These are phyloP conservation scores for Takifugu rubripes DNA, from an alignment of 2,797 vertebrate genomes.

Conservation along the genomic window DNA sequence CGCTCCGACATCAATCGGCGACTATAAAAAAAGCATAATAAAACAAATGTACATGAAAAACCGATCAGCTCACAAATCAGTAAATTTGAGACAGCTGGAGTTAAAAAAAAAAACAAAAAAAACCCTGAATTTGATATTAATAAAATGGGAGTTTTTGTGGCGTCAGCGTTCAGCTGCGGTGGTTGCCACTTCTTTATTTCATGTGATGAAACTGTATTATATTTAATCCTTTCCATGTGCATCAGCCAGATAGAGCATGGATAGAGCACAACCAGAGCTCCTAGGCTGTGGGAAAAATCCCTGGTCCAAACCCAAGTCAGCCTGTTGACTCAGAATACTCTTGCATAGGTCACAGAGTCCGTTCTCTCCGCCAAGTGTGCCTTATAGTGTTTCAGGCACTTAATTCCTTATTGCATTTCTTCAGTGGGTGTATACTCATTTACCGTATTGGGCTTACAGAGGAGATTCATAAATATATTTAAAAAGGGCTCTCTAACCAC, in stretches of 20 bases:
- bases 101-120: neutral
- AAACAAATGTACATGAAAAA: neutral
- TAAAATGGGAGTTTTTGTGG: conserved; percentile 16
- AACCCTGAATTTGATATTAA: neutral
- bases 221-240: conserved; percentile 54
- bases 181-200: conserved; percentile 14
- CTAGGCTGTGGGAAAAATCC: conserved; percentile 48
- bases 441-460: no score
- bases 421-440: no score
- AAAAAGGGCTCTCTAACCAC: neutral
- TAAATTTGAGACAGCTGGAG: neutral
- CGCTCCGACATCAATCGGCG: no score
- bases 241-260: conserved; percentile 37
- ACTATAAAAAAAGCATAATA: no score
- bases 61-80: neutral
- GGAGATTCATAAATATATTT: no score
- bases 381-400: neutral
- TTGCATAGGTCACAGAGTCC: conserved; percentile 38
- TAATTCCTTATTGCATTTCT: neutral
- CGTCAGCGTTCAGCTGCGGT: conserved; percentile 25
- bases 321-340: conserved; percentile 51
- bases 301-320: conserved; percentile 43
- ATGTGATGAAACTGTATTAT: conserved; percentile 22
- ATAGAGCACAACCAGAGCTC: conserved; percentile 34
- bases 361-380: conserved; percentile 14